A percentile compares a stretch with the other conserved stretches of the same genome.
These are phyloP conservation scores for Holacanthus passer DNA, from an alignment of 2,113 vertebrate genomes.

Conservation along the genomic window DNA sequence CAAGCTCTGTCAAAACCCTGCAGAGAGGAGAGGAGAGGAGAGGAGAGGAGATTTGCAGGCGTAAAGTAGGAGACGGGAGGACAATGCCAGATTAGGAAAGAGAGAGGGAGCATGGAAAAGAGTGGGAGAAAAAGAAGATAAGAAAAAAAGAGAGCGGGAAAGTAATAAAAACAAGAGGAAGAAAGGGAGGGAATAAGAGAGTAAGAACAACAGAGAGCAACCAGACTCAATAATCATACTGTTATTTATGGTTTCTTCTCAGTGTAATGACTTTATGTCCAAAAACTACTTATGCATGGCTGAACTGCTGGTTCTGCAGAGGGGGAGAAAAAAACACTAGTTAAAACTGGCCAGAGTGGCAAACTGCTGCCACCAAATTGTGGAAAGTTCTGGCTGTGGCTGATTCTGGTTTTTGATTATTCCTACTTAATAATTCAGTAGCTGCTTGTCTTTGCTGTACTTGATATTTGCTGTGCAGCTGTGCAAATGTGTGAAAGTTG, in stretches of 20 bases:
- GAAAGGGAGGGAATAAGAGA: slow-evolving; percentile 5
- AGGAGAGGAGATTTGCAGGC: slow-evolving; percentile 17
- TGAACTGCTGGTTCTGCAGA: slow-evolving; percentile 55
- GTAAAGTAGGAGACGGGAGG: not conserved
- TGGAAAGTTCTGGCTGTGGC: not conserved
- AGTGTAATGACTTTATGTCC: not conserved
- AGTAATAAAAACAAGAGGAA: slow-evolving; percentile 11
- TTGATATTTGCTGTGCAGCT: not conserved
- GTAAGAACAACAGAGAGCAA: slow-evolving; percentile 30
- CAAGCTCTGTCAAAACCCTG: slow-evolving; percentile 88
- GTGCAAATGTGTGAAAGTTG: not conserved
- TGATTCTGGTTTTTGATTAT: not conserved
- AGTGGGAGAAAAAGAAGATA: not conserved
- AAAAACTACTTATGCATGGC: not conserved
- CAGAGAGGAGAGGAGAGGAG: not conserved
- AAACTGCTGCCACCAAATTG: slow-evolving; percentile 27
- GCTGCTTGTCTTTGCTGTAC: not conserved
- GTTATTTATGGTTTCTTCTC: not conserved
- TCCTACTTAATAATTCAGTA: not conserved
- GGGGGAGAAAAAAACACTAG: not conserved
- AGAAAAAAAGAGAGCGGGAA: not conserved
- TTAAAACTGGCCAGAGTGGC: not conserved
- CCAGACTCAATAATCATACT: not conserved
- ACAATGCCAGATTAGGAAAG: not conserved
- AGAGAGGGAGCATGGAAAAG: not conserved